A percentile compares a stretch with the other conserved stretches of the same genome.
These are phyloP conservation scores for Amphipyra tragopoginis DNA, from an alignment of 2,888 invertebrate genomes.

Conservation along the genomic window DNA sequence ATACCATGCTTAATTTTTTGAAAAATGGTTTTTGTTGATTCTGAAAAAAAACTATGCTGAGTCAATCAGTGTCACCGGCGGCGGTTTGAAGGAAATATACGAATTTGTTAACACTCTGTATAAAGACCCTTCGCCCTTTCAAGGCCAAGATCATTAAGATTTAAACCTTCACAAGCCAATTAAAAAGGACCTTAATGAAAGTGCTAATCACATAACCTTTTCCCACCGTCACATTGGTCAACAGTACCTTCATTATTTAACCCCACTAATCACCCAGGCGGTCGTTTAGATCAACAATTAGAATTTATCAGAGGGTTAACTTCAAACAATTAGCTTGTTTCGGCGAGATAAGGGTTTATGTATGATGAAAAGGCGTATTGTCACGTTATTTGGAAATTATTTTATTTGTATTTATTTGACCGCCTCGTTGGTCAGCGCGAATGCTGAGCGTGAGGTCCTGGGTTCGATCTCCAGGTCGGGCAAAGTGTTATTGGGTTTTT, in stretches of 20 bases:
- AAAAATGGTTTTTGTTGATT: too few relatives aligned
- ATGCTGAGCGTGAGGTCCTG: too few relatives aligned
- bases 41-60: too few relatives aligned
- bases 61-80: too few relatives aligned
- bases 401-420: background rate
- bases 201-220: conserved; percentile 27
- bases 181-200: conserved; percentile 11
- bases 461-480: too few relatives aligned
- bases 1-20: too few relatives aligned
- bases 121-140: too few relatives aligned
- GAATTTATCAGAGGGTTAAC: conserved; percentile 39
- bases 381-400: conserved; percentile 13
- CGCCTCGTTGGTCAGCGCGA: too few relatives aligned
- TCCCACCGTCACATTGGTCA: conserved; percentile 25
- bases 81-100: too few relatives aligned
- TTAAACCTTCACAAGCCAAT: conserved; percentile 9
- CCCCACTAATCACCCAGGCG: conserved; percentile 39
- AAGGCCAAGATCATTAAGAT: too few relatives aligned
- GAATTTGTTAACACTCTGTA: too few relatives aligned
- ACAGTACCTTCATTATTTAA: conserved; percentile 38
- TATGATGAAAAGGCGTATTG: conserved; percentile 36
- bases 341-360: conserved; percentile 42
- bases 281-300: conserved; percentile 36
- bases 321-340: conserved; percentile 46
- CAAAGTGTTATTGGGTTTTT: too few relatives aligned